Percentiles rank a stretch among this genome's conserved stretches.
These are phyloP conservation scores for Cairina moschata DNA, from an alignment of 2,113 vertebrate genomes.

Conservation along the genomic window DNA sequence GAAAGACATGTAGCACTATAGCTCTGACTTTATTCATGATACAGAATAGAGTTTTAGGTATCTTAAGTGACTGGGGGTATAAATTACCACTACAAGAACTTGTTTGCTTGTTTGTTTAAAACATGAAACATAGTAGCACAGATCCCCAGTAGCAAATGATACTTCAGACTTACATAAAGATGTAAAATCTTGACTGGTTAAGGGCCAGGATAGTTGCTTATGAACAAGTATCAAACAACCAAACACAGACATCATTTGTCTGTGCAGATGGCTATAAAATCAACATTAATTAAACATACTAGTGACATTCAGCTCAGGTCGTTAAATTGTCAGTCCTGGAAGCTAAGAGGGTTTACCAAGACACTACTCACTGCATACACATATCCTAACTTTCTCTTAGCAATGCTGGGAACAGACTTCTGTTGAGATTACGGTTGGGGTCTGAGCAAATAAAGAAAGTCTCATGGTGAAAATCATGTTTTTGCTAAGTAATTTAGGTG, in stretches of 20 bases:
- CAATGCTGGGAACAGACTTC: neutral
- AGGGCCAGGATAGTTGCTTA: neutral
- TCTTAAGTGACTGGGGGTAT: neutral
- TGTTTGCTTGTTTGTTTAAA: neutral
- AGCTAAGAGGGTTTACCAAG: neutral
- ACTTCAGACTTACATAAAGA: neutral
- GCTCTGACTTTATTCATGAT: neutral
- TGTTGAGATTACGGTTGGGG: neutral
- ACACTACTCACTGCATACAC: neutral
- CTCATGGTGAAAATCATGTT: neutral
- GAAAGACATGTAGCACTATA: neutral
- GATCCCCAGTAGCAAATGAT: neutral
- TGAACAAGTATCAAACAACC: neutral
- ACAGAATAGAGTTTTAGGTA: neutral
- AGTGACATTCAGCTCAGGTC: neutral
- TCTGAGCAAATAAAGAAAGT: slow-evolving; percentile 11
- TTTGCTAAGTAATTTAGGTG: neutral
- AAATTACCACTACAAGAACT: neutral
- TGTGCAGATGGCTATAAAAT: neutral
- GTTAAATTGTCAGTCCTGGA: neutral
- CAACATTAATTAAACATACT: neutral
- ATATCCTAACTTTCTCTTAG: neutral
- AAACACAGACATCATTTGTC: neutral
- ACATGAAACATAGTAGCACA: neutral
- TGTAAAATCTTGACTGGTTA: neutral